Evolutionary conservation across 2,888 invertebrate genomes (phyloP).

Genomic region (Athrips mouffetella): DNA sequence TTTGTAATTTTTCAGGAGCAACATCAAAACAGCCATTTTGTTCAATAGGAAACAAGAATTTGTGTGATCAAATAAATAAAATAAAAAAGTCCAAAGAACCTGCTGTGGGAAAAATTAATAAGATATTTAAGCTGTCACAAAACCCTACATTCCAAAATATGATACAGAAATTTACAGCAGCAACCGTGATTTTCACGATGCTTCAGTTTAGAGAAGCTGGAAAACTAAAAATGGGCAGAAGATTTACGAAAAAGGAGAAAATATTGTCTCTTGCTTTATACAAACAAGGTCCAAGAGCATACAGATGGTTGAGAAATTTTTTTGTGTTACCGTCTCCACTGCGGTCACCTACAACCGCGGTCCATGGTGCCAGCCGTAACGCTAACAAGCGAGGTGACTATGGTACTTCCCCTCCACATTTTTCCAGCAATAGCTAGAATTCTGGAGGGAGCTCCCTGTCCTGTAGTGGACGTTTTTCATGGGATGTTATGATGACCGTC

Average conservation of each 20-base stretch:
- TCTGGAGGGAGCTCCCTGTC: no score
- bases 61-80: no score
- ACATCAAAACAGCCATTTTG: background rate
- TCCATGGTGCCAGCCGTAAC: no score
- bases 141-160: conserved; percentile 5
- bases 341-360: no score
- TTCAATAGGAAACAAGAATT: background rate
- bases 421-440: no score
- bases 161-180: conserved; percentile 1
- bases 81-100: background rate
- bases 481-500: no score
- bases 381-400: no score
- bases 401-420: no score
- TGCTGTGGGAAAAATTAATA: background rate
- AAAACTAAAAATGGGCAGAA: conserved; percentile 18
- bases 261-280: conserved; percentile 8
- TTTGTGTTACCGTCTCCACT: conserved; percentile 20
- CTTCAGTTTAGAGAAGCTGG: conserved; percentile 6
- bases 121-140: background rate
- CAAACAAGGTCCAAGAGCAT: conserved; percentile 19
- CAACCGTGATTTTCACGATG: conserved; percentile 1
- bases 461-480: no score
- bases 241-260: conserved; percentile 18
- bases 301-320: conserved; percentile 16
- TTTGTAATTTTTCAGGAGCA: background rate